Conservation (phyloP, 2,888 invertebrate species). For the Spatulosminthurus flaviceps region DNA sequence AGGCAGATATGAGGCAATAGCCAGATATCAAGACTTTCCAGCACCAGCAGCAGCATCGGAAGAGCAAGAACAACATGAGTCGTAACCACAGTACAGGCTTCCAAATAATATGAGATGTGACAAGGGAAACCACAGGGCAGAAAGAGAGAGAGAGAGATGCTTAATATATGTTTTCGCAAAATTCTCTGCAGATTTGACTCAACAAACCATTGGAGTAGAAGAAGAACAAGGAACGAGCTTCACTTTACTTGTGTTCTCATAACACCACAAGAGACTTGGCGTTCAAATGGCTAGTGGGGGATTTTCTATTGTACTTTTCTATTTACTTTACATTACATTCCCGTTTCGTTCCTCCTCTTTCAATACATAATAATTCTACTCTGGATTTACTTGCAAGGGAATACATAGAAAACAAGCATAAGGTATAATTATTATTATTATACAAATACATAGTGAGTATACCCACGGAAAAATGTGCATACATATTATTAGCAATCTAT, state of each 20-base stretch:
- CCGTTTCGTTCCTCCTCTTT: neutral
- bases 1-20: neutral
- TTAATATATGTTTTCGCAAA: neutral
- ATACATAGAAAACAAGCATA: too few relatives aligned
- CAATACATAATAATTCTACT: too few relatives aligned
- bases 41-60: neutral
- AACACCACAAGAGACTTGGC: neutral
- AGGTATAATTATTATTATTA: too few relatives aligned
- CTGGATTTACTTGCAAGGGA: too few relatives aligned
- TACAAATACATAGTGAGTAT: too few relatives aligned
- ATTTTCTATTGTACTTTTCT: neutral
- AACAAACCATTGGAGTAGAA: too few relatives aligned
- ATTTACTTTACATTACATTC: neutral
- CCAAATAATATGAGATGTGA: neutral
- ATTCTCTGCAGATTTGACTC: too few relatives aligned
- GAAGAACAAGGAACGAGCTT: too few relatives aligned
- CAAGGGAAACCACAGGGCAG: conserved; percentile 4
- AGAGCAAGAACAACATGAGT: too few relatives aligned
- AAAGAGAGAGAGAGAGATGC: conserved; percentile 1
- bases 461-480: too few relatives aligned
- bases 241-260: neutral
- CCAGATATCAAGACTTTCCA: neutral
- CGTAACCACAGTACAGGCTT: too few relatives aligned
- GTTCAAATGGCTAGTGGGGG: conserved; percentile 7
- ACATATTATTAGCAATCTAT: too few relatives aligned